Percentiles rank a stretch among this genome's conserved stretches.
phyloP scores from a whole-genome alignment of 2,113 vertebrate genomes.

The Cryptotis parvus region DNA sequence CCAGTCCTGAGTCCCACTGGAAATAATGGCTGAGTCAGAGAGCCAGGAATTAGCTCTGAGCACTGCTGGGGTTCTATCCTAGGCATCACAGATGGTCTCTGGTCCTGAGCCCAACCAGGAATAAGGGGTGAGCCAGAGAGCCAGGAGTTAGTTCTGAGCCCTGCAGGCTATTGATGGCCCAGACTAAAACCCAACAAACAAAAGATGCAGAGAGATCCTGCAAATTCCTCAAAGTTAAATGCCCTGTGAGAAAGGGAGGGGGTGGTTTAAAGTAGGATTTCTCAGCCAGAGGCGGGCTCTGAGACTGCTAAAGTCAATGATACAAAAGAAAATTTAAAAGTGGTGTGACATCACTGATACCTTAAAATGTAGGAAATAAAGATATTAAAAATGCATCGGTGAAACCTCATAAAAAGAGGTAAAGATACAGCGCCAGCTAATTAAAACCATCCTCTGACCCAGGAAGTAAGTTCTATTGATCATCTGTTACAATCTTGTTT shows the following conservation, averaged over 20 bases:
- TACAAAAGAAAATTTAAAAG: constrained; percentile 8
- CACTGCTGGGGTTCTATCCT: no score
- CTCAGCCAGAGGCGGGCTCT: constrained; percentile 25
- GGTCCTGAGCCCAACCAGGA: no score
- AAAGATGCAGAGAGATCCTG: not conserved
- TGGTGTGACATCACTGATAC: constrained; percentile 12
- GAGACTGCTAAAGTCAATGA: not conserved
- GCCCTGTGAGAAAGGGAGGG: not conserved
- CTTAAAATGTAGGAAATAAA: constrained; percentile 31
- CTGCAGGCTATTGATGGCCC: no score
- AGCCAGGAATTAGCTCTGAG: no score
- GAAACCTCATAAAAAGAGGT: constrained; percentile 12
- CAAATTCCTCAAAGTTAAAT: constrained; percentile 3
- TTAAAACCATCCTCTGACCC: not conserved
- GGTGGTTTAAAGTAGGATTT: constrained; percentile 17
- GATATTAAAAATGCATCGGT: constrained; percentile 53
- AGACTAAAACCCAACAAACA: no score
- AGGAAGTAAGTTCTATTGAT: not conserved
- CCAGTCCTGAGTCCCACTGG: no score
- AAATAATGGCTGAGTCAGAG: no score
- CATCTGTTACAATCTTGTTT: not conserved
- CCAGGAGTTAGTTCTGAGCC: no score
- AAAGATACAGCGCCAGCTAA: constrained; percentile 5
- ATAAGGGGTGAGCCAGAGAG: no score
- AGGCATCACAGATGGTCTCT: not conserved